Evolutionary conservation across 2,113 vertebrate species (phyloP).

Genomic region (Xyliphius kryptos): DNA sequence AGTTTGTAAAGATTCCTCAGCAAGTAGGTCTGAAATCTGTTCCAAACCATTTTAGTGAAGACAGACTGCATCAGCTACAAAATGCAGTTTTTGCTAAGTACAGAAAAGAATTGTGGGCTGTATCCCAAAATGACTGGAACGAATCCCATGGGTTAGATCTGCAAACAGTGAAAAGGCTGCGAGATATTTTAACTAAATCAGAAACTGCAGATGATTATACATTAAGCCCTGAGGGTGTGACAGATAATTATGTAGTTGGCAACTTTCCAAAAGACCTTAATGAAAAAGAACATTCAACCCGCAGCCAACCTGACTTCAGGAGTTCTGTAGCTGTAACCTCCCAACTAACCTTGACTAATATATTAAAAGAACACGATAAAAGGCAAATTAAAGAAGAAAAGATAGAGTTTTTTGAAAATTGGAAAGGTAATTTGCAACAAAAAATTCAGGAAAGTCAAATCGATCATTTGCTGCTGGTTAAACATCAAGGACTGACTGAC

Average conservation of each 20-base stretch:
- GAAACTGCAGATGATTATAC: slow-evolving; percentile 4
- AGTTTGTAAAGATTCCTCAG: slow-evolving; percentile 1
- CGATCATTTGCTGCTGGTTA: slow-evolving; percentile 18
- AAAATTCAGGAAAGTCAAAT: slow-evolving; percentile 34
- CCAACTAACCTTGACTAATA: too few relatives aligned
- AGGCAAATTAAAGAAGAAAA: neutral
- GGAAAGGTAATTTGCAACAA: slow-evolving; percentile 29
- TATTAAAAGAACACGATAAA: too few relatives aligned
- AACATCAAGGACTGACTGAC: slow-evolving; percentile 19
- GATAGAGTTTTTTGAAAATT: slow-evolving; percentile 11
- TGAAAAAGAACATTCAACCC: neutral
- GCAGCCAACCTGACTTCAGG: neutral
- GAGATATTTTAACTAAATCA: slow-evolving; percentile 19
- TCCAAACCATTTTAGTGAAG: neutral
- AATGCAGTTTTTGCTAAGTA: neutral
- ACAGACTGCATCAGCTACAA: neutral
- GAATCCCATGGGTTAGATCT: slow-evolving; percentile 7
- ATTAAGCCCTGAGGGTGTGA: neutral
- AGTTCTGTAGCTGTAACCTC: neutral
- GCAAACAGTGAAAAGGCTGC: slow-evolving; percentile 1
- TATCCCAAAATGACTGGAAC: slow-evolving; percentile 1
- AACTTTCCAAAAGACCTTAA: slow-evolving; percentile 6
- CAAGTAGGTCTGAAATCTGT: slow-evolving; percentile 10
- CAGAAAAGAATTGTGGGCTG: slow-evolving; percentile 6
- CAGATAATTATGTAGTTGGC: neutral